Evolutionary conservation across 2,888 invertebrate species (phyloP).

Genomic region (Cataglyphis rosenhaueri): DNA sequence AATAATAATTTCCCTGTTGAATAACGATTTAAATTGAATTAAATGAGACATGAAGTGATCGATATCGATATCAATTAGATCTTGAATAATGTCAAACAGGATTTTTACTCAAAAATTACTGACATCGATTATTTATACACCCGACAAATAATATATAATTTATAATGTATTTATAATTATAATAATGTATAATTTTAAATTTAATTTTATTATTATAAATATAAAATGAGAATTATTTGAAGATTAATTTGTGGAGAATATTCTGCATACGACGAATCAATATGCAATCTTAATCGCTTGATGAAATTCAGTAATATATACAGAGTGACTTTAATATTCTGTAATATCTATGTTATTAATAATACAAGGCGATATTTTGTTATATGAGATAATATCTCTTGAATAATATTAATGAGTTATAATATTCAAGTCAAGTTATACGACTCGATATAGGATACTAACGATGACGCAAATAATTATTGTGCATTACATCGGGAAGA

Average conservation of each 20-base stretch:
- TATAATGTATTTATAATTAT: no score
- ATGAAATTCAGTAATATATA: no score
- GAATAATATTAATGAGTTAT: not conserved
- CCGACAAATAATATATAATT: no score
- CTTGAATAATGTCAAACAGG: not conserved
- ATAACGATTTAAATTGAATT: not conserved
- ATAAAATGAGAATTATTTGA: no score
- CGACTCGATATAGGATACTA: not conserved
- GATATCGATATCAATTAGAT: not conserved
- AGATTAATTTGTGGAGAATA: no score
- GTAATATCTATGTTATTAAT: no score
- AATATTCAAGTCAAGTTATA: not conserved
- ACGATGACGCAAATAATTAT: slow-evolving; percentile 21
- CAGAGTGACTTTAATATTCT: no score
- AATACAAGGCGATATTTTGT: not conserved
- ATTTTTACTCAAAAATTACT: not conserved
- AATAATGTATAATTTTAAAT: no score
- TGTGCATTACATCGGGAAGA: not conserved
- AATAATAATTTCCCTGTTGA: not conserved
- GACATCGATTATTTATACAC: not conserved
- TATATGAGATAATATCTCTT: no score
- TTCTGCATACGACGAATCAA: no score
- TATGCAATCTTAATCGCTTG: no score
- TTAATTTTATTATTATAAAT: no score
- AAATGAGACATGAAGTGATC: not conserved